Evolutionary conservation across 2,888 invertebrate genomes (phyloP).

Genomic region (Nasonovia ribisnigri): DNA sequence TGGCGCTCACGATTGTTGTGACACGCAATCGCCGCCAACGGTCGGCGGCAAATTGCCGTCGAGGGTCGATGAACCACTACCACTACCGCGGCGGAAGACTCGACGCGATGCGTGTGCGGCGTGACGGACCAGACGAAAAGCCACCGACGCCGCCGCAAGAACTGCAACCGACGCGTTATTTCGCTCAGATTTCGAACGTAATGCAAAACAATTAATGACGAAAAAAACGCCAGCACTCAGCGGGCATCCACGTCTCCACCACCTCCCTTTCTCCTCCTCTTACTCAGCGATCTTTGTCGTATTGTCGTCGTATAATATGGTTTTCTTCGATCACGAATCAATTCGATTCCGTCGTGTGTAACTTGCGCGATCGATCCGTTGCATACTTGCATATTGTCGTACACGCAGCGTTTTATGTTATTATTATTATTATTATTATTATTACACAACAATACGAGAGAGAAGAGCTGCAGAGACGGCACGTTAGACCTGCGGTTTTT

Average conservation of each 20-base stretch:
- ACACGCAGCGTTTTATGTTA: background rate
- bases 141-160: background rate
- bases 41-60: slow-evolving; percentile 35
- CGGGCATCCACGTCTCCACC: background rate
- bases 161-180: background rate
- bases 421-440: slow-evolving; percentile 18
- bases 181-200: background rate
- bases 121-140: background rate
- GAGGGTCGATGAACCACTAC: slow-evolving; percentile 58
- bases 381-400: background rate
- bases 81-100: background rate
- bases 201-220: background rate
- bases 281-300: background rate
- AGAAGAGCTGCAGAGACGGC: background rate
- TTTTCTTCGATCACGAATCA: slow-evolving; percentile 32
- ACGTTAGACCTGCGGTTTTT: slow-evolving; percentile 48
- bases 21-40: slow-evolving; percentile 35
- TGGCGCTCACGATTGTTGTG: slow-evolving; percentile 49
- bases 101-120: background rate
- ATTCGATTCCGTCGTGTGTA: slow-evolving; percentile 42
- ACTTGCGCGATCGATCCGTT: background rate
- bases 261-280: background rate
- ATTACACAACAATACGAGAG: background rate
- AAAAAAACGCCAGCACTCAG: background rate
- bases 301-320: background rate